Evolutionary conservation across 2,113 vertebrate genomes (phyloP).

Genomic region (Trematomus loennbergii): DNA sequence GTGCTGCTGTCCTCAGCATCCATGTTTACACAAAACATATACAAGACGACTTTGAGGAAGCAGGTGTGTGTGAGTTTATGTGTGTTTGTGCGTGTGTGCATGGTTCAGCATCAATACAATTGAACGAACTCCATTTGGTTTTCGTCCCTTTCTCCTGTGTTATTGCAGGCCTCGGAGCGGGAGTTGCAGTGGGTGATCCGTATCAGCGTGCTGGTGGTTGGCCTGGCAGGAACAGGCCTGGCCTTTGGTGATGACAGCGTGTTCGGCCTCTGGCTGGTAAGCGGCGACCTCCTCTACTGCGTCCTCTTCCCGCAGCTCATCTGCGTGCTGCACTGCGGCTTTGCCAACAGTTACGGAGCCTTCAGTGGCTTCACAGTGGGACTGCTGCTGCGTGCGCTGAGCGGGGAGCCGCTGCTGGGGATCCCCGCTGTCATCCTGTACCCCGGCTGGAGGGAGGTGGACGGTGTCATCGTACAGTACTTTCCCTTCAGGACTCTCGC

Average conservation of each 20-base stretch:
- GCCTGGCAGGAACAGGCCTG: slow-evolving; percentile 73
- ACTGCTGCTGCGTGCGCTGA: slow-evolving; percentile 51
- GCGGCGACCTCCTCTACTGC: slow-evolving; percentile 82
- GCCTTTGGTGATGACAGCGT: slow-evolving; percentile 82
- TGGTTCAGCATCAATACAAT: neutral
- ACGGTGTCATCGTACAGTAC: slow-evolving; percentile 43
- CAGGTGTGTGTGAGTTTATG: slow-evolving; percentile 68
- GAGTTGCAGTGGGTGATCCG: slow-evolving; percentile 84
- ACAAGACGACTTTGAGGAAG: slow-evolving; percentile 84
- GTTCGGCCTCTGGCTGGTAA: slow-evolving; percentile 82
- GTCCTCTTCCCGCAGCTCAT: slow-evolving; percentile 79
- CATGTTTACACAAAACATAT: slow-evolving; percentile 75
- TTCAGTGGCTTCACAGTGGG: slow-evolving; percentile 57
- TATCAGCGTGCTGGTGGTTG: slow-evolving; percentile 79
- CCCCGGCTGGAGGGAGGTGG: slow-evolving; percentile 61
- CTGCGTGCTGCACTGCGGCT: slow-evolving; percentile 75
- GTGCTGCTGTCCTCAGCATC: slow-evolving; percentile 71
- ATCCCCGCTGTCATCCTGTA: slow-evolving; percentile 55
- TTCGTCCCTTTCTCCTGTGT: neutral
- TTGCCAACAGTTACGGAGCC: slow-evolving; percentile 79
- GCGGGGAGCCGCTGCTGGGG: slow-evolving; percentile 54
- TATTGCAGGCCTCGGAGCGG: slow-evolving; percentile 80
- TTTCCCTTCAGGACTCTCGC: slow-evolving; percentile 66
- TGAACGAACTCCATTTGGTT: neutral
- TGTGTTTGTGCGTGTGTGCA: neutral